A percentile compares a stretch with the other conserved stretches of the same genome.
These are phyloP conservation scores for Proisotoma minuta DNA, from an alignment of 2,888 invertebrate species.

Conservation along the genomic window DNA sequence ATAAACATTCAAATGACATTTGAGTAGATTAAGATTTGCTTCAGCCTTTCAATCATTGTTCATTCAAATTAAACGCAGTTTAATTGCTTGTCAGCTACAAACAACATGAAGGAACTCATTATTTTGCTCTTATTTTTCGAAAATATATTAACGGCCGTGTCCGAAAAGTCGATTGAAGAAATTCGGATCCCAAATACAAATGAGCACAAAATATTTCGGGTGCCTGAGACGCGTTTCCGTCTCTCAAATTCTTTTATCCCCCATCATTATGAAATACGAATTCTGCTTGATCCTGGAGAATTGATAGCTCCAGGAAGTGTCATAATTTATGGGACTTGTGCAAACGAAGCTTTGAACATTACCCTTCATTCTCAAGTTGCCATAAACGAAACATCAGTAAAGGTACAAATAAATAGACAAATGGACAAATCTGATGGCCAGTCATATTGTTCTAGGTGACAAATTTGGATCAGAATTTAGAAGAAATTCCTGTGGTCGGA, in stretches of 20 bases:
- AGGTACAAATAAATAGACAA: constrained; percentile 11
- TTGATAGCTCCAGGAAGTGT: constrained; percentile 32
- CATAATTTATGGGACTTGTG: constrained; percentile 25
- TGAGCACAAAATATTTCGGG: constrained; percentile 20
- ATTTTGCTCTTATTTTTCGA: too few relatives aligned
- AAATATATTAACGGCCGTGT: too few relatives aligned
- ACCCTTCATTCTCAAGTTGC: constrained; percentile 34
- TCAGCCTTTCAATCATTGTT: too few relatives aligned
- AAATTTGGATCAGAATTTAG: constrained; percentile 19
- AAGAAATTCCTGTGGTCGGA: constrained; percentile 14
- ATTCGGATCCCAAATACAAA: too few relatives aligned
- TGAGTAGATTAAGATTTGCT: too few relatives aligned
- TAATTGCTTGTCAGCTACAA: too few relatives aligned
- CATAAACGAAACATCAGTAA: constrained; percentile 31
- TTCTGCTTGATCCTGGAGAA: constrained; percentile 31
- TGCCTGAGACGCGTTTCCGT: constrained; percentile 35
- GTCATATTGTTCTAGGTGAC: constrained; percentile 28
- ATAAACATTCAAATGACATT: too few relatives aligned
- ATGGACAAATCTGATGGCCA: neutral
- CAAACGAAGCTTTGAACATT: constrained; percentile 25
- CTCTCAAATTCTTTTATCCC: constrained; percentile 33
- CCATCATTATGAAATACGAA: constrained; percentile 26
- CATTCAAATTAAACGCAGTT: too few relatives aligned
- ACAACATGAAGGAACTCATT: too few relatives aligned
- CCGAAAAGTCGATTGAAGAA: too few relatives aligned